A percentile compares a stretch with the other conserved stretches of the same genome.
Conservation (phyloP, 2,797 vertebrate species). For the Schizopygopsis pylzovi region DNA sequence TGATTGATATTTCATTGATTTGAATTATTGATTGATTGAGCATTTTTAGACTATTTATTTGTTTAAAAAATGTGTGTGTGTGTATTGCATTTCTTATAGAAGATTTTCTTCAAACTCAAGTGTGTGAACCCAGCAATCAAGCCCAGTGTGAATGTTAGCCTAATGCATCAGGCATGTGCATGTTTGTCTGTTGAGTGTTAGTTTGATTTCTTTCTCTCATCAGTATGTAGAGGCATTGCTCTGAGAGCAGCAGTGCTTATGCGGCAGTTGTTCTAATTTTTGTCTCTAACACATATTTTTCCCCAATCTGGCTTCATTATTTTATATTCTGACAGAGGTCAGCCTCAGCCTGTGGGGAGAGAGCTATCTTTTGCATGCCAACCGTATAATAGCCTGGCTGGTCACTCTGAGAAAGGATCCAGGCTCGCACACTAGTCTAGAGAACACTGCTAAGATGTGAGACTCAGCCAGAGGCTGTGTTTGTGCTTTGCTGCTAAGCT, state of each 20-base stretch:
- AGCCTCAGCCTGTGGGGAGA: conserved; percentile 31
- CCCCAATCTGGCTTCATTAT: conserved; percentile 49
- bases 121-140: background rate
- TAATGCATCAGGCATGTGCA: background rate
- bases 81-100: background rate
- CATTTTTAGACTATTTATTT: background rate
- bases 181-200: conserved; percentile 12
- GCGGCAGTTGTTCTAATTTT: conserved; percentile 58
- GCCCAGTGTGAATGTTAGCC: conserved; percentile 1
- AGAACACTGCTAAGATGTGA: conserved; percentile 41
- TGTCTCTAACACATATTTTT: conserved; percentile 30
- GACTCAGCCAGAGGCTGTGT: conserved; percentile 30
- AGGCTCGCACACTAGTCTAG: conserved; percentile 16
- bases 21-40: background rate
- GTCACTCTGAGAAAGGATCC: conserved; percentile 26
- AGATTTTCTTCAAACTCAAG: background rate
- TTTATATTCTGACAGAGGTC: conserved; percentile 58
- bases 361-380: conserved; percentile 48
- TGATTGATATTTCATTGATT: too few species aligned
- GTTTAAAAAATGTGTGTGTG: too few species aligned
- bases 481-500: conserved; percentile 43
- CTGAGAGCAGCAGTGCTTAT: conserved; percentile 24
- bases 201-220: conserved; percentile 37
- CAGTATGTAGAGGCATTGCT: conserved; percentile 36
- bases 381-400: conserved; percentile 44